phyloP scores from a whole-genome alignment of 1,140 invertebrate species.

The Laupala kohalensis region DNA sequence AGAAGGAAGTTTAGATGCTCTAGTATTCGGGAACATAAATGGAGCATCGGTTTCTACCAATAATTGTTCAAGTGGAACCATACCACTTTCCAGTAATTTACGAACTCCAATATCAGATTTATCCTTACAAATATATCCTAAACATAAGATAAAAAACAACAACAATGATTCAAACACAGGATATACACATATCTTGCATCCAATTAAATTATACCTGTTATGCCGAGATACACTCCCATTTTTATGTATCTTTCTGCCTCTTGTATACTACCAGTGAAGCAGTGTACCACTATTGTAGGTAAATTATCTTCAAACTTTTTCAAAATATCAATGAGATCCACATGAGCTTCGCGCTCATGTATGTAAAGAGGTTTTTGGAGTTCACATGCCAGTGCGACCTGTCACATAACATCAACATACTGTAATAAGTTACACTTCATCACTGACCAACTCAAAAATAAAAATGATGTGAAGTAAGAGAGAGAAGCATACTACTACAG shows the following conservation, averaged over 20 bases:
- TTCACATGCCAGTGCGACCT: slow-evolving; percentile 73
- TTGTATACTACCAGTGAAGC: slow-evolving; percentile 78
- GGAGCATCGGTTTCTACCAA: slow-evolving; percentile 87
- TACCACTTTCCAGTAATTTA: slow-evolving; percentile 63
- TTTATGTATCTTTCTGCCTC: slow-evolving; percentile 78
- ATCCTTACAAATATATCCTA: slow-evolving; percentile 84
- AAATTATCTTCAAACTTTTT: slow-evolving; percentile 40
- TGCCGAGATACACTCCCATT: slow-evolving; percentile 73
- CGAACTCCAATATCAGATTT: slow-evolving; percentile 82
- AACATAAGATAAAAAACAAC: slow-evolving; percentile 21
- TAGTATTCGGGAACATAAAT: slow-evolving; percentile 91
- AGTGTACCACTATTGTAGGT: slow-evolving; percentile 77
- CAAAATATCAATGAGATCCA: slow-evolving; percentile 52
- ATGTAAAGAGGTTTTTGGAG: slow-evolving; percentile 80
- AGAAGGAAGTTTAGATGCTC: slow-evolving; percentile 77
- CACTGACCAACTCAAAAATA: no score
- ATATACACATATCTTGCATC: not conserved
- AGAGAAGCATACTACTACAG: no score
- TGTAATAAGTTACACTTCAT: no score
- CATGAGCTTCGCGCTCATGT: slow-evolving; percentile 81
- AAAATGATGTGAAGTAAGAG: no score
- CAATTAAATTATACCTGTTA: slow-evolving; percentile 48
- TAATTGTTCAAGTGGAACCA: slow-evolving; percentile 68
- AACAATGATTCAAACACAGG: not conserved
- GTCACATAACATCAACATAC: no score